phyloP scores from a whole-genome alignment of 2,888 invertebrate genomes.

The Idaea straminata region DNA sequence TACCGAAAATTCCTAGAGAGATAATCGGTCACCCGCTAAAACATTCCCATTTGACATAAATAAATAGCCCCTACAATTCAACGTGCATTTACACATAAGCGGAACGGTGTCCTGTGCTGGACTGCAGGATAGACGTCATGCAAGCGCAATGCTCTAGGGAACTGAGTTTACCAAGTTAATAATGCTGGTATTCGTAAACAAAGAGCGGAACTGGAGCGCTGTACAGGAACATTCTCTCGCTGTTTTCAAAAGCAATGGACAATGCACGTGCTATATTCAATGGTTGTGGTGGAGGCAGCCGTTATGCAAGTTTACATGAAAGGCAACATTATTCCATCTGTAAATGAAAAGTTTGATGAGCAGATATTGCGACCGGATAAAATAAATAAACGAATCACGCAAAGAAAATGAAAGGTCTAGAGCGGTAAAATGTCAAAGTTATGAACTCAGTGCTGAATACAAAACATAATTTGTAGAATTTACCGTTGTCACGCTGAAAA shows the following conservation, averaged over 20 bases:
- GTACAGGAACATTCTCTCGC: conserved; percentile 17
- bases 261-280: conserved; percentile 26
- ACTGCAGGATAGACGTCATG: conserved; percentile 23
- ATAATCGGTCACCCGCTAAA: background rate
- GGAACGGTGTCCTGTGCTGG: conserved; percentile 23
- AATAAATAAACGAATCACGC: background rate
- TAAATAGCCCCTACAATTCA: background rate
- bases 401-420: background rate
- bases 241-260: conserved; percentile 29
- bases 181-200: conserved; percentile 30
- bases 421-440: background rate
- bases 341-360: background rate
- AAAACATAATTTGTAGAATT: background rate
- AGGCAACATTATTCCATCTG: background rate
- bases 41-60: background rate
- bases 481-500: background rate
- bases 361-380: background rate
- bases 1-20: background rate
- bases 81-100: conserved; percentile 2
- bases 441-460: background rate
- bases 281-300: conserved; percentile 6
- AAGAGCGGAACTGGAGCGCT: conserved; percentile 26
- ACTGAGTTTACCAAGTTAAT: conserved; percentile 29
- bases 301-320: background rate
- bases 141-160: conserved; percentile 26